Conservation (phyloP, 2,797 vertebrate species). For the Crax fasciolata region DNA sequence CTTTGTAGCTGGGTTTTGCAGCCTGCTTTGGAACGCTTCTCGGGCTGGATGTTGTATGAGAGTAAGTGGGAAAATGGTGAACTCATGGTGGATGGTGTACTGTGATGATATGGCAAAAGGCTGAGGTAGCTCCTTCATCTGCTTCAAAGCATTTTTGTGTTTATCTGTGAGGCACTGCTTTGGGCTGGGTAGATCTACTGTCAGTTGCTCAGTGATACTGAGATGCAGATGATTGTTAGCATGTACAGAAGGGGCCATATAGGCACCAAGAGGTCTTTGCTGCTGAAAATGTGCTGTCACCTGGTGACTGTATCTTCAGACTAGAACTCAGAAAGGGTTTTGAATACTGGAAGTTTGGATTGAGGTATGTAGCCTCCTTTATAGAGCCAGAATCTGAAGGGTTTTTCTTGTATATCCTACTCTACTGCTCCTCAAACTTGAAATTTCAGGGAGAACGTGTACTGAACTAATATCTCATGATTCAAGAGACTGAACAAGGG, state of each 20-base stretch:
- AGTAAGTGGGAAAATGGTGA: not conserved
- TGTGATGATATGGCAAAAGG: fast-evolving
- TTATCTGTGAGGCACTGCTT: not conserved
- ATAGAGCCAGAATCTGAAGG: not conserved
- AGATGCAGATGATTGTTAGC: not conserved
- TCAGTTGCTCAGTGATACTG: not conserved
- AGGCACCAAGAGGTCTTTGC: not conserved
- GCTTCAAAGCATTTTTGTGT: not conserved
- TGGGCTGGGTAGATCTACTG: not conserved
- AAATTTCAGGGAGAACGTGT: not conserved
- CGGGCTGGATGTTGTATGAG: not conserved
- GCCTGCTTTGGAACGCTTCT: not conserved
- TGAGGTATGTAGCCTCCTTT: not conserved
- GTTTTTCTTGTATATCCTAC: not conserved
- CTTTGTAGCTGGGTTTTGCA: not conserved
- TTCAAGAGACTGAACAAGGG: not conserved
- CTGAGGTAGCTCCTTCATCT: not conserved
- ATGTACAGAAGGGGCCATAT: not conserved
- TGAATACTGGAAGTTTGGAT: not conserved
- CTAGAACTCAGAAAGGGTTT: not conserved
- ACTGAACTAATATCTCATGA: not conserved
- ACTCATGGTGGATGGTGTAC: not conserved
- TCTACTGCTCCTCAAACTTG: not conserved
- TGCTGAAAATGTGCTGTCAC: not conserved
- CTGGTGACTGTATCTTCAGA: not conserved